These are phyloP conservation scores for Apogon hyalosoma DNA, from an alignment of 2,797 vertebrate species.

Conservation along the genomic window DNA sequence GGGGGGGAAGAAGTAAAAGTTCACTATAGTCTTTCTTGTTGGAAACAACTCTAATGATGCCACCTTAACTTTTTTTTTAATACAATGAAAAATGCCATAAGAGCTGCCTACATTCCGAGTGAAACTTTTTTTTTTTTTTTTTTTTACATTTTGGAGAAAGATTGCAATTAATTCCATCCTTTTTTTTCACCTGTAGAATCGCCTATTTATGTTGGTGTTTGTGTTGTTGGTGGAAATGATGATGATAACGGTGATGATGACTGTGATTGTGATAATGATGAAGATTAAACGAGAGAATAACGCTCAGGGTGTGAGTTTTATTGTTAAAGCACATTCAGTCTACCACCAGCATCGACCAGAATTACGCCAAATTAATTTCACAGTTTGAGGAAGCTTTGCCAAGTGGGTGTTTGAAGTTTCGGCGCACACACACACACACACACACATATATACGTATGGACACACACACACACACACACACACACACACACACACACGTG, in stretches of 20 bases:
- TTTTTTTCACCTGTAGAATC: conserved; percentile 60
- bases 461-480: conserved; percentile 8
- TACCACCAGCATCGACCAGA: conserved; percentile 60
- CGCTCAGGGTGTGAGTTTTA: conserved; percentile 68
- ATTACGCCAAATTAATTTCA: conserved; percentile 76
- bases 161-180: conserved; percentile 4
- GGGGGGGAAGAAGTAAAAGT: conserved; percentile 2
- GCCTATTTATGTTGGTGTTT: conserved; percentile 28
- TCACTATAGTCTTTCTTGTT: background rate
- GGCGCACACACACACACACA: conserved; percentile 29
- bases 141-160: conserved; percentile 15
- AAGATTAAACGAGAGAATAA: conserved; percentile 52
- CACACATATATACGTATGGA: background rate
- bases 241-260: conserved; percentile 23
- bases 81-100: background rate
- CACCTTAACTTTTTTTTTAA: background rate
- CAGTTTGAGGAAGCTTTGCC: conserved; percentile 69
- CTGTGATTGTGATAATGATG: conserved; percentile 27
- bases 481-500: background rate
- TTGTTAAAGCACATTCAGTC: conserved; percentile 68
- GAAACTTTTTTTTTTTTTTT: background rate
- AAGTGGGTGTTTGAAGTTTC: conserved; percentile 64
- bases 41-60: background rate
- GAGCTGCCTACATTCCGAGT: background rate
- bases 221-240: conserved; percentile 44